These are phyloP conservation scores for Zalophus californianus DNA, from an alignment of 2,797 vertebrate species.

Conservation along the genomic window DNA sequence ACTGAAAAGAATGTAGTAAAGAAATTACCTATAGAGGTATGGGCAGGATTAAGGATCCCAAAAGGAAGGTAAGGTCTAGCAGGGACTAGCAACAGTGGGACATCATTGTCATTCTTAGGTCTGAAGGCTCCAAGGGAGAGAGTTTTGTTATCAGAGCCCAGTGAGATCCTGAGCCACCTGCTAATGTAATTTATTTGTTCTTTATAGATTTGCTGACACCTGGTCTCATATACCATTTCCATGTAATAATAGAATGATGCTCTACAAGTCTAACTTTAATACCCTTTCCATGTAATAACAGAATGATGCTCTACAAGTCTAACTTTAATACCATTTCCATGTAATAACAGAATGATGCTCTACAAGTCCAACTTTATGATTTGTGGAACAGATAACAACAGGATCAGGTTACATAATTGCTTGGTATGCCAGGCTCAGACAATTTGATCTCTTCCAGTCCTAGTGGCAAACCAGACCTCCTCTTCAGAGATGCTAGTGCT, in stretches of 20 bases:
- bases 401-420: background rate
- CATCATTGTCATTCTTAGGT: background rate
- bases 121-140: background rate
- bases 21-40: background rate
- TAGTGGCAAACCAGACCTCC: background rate
- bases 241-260: background rate
- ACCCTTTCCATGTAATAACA: background rate
- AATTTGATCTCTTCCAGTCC: background rate
- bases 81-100: background rate
- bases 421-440: background rate
- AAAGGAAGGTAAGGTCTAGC: background rate
- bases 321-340: background rate
- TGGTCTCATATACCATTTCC: background rate
- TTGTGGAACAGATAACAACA: background rate
- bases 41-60: background rate
- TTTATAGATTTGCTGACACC: background rate
- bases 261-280: background rate
- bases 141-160: background rate
- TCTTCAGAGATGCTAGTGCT: background rate
- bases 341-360: background rate
- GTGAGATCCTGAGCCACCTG: background rate
- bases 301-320: background rate
- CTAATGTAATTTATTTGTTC: background rate
- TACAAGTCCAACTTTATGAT: background rate
- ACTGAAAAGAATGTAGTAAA: background rate